Percentiles rank a stretch among this genome's conserved stretches.
Conservation (phyloP, 2,113 vertebrate genomes). For the Ictalurus punctatus region DNA sequence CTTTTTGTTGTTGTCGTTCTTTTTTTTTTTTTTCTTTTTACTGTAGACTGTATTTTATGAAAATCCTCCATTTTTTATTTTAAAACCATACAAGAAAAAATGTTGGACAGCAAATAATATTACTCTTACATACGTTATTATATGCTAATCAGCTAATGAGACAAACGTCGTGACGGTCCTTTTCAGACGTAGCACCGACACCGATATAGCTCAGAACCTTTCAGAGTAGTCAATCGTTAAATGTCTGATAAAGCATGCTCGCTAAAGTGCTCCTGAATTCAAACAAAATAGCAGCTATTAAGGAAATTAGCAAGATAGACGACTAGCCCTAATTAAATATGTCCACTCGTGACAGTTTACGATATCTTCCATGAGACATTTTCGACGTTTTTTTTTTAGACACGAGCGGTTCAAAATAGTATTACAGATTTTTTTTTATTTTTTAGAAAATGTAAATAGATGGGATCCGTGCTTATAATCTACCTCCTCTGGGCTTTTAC, state of each 20-base stretch:
- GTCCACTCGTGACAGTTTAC: background rate
- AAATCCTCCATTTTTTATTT: too few species aligned
- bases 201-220: background rate
- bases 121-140: too few species aligned
- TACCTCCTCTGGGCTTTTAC: background rate
- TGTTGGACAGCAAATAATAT: too few species aligned
- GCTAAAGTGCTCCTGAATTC: background rate
- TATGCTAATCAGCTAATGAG: background rate
- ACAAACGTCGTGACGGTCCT: background rate
- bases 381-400: background rate
- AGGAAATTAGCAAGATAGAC: background rate
- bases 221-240: background rate
- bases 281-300: background rate
- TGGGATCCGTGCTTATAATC: background rate
- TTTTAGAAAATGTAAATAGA: background rate
- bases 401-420: background rate
- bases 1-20: too few species aligned
- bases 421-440: background rate
- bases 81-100: too few species aligned
- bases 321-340: background rate
- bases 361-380: background rate
- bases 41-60: too few species aligned
- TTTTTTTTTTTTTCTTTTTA: too few species aligned
- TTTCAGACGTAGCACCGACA: background rate
- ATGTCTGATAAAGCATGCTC: background rate